Evolutionary conservation across 2,113 vertebrate species (phyloP).

Genomic region (Ceratotherium simum): DNA sequence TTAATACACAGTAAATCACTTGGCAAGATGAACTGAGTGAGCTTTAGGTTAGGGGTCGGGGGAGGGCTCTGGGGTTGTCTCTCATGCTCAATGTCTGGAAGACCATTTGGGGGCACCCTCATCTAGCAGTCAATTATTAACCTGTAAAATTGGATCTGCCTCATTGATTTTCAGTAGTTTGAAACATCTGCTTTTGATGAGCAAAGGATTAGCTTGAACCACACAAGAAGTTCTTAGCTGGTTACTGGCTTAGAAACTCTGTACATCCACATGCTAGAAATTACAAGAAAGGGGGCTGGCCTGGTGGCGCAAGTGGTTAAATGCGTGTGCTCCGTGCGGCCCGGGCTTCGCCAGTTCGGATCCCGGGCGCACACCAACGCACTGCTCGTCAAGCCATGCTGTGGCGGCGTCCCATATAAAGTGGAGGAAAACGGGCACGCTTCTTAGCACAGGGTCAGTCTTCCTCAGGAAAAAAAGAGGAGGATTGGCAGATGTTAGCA

Average conservation of each 20-base stretch:
- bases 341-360: no score
- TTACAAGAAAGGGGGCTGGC: not conserved
- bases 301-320: no score
- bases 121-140: not conserved
- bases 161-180: not conserved
- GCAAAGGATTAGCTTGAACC: not conserved
- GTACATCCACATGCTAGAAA: not conserved
- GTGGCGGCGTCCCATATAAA: no score
- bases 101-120: not conserved
- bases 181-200: conserved; percentile 38
- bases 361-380: no score
- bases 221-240: conserved; percentile 29
- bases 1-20: not conserved
- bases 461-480: no score
- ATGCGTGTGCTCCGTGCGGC: no score
- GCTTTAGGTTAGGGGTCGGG: not conserved
- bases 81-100: not conserved
- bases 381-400: no score
- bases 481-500: no score
- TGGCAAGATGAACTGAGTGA: not conserved
- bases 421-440: no score
- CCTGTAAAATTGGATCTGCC: not conserved
- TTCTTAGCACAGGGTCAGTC: no score
- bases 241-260: not conserved
- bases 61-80: not conserved